Base-by-base conservation (phyloP, 2,113 vertebrate species). In the Motacilla alba region DNA sequence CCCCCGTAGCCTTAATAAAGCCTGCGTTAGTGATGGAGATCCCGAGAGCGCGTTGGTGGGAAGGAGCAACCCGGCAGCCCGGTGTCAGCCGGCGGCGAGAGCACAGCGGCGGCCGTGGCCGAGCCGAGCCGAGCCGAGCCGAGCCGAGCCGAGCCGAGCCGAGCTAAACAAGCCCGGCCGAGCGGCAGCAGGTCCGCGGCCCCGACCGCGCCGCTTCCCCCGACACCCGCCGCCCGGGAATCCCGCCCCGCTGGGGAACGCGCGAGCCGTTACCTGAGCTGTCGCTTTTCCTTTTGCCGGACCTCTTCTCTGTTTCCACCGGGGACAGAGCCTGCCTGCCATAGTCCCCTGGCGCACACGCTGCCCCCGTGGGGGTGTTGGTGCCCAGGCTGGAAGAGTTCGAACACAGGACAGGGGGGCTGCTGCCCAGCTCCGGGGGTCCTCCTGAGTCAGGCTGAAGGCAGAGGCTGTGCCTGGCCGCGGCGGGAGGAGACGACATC, bases 221-320 rank as follows among this genome's bases (percentile, higher is more conserved):
- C 52, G 41, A 31, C 30, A 37, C 70, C 83, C 67, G 46, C 60
- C 52, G 43, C 92, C 68, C 58, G 9, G 62, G 87, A 14, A 72
- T 76, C 69, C 84, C 75, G 55, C 75, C 89, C 93, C 70, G 67
- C 56, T 9, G 16, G 46, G 55, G 24, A 62, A 63, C 80, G 83
- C 18, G 75, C 10, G 35, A 35, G 12, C 62, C 86, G 97, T 98
- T 98, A 99, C 99, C 99, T 99, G 99, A 99, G 93, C 99, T 99
- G 97, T 99, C 99, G 97, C 99, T 99, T 98, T 99, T 99, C 96
- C 99, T 98, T 92, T 99, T 99, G 92, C 98, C 89, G 68, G 97
- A 98, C 90, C 99, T 98, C 98, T 99, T 99, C 97, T 99, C 99
- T 3, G 98, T 99, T 95, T 99, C 99, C 37, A 98, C 98, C 22